Base-by-base conservation (phyloP, 2,797 vertebrate species). In the Mormyrops attenuatus region DNA sequence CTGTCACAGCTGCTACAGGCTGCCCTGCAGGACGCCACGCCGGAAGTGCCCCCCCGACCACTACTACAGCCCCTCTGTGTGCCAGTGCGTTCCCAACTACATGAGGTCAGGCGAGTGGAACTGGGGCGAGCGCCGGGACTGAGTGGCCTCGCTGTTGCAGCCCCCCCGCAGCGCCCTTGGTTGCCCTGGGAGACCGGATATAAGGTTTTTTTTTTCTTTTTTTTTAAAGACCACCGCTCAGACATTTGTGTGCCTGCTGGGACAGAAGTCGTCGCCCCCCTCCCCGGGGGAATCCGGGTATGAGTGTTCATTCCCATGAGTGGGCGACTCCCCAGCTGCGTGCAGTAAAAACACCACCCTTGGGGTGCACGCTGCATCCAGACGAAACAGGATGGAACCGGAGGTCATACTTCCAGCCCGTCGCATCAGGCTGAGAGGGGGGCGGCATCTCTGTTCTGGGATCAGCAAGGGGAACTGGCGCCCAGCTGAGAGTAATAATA, bases 1-100 rank as follows among this genome's bases (percentile, higher is more conserved):
- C 22, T 26, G 34, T 3, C n/a, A 34, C 55, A 96, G 96, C 82
- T 96, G 96, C 90, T 96, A 95, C 93, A 94, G 94, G 92, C 91
- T 94, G 89, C 93, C 95, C 0, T 96, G 96, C 94, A 93, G 95
- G 89, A 94, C 93, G n/a, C 93, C 95, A 57, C 90, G 91, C 84
- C 93, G 89, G 2, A 90, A 86, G 20, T 96, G 96, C 90, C 89
- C 88, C 52, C 3, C 82, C 0, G 94, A 92, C 2, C 94, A 93
- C 89, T 95, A 95, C 92, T 96, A 95, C 94, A 96, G 94, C 90
- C 92, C 91, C 80, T 92, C 93, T 0, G 95, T 96, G 73, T 96
- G 96, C 90, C 94, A 95, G 92, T 96, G 96, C 91, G 94, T 96
- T 90, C 95, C 96, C 73, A 91, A 94, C 88, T 92, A 93, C 93